These are phyloP conservation scores for Amazona ochrocephala DNA, from an alignment of 2,797 vertebrate species.

Conservation along the genomic window DNA sequence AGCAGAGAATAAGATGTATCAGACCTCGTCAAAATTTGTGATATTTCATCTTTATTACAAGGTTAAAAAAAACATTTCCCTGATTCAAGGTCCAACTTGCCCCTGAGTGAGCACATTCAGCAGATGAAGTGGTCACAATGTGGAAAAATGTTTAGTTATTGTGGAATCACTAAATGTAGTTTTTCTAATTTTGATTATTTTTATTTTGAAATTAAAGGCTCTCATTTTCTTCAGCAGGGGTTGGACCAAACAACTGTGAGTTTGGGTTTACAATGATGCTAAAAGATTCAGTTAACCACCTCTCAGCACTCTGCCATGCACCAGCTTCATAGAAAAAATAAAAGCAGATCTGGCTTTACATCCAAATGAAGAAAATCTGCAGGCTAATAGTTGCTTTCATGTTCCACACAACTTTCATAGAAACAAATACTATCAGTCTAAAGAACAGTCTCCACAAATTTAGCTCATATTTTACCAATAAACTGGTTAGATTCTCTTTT, in stretches of 20 bases:
- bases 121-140: not conserved
- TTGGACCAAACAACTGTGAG: not conserved
- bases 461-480: slow-evolving; percentile 11
- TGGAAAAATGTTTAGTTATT: not conserved
- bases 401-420: not conserved
- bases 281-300: not conserved
- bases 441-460: slow-evolving; percentile 38
- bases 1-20: not conserved
- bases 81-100: not conserved
- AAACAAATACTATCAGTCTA: slow-evolving; percentile 7
- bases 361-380: not conserved
- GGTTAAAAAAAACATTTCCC: not conserved
- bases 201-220: not conserved
- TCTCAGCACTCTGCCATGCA: not conserved
- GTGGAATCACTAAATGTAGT: not conserved
- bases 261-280: not conserved
- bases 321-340: not conserved
- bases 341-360: not conserved
- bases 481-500: slow-evolving; percentile 35
- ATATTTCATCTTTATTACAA: not conserved
- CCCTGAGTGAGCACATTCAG: not conserved
- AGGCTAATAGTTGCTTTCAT: not conserved
- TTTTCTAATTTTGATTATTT: not conserved
- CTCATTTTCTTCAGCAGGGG: not conserved
- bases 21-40: not conserved